A percentile compares a stretch with the other conserved stretches of the same genome.
phyloP scores from a whole-genome alignment of 2,888 invertebrate genomes.

The Aporophyla lueneburgensis region DNA sequence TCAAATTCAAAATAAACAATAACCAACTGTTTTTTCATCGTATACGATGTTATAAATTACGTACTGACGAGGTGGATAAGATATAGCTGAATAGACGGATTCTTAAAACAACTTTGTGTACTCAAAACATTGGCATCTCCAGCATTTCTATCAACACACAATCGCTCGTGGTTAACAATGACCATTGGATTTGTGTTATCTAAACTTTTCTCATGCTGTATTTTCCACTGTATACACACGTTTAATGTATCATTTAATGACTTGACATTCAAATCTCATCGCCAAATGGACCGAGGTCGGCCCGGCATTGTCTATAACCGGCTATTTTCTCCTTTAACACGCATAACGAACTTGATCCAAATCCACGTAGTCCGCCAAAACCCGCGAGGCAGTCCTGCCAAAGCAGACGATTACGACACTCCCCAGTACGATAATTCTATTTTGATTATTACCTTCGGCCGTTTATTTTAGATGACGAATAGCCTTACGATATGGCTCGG shows the following conservation, averaged over 20 bases:
- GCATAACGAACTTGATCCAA: slow-evolving; percentile 72
- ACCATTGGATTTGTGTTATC: slow-evolving; percentile 33
- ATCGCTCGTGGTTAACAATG: slow-evolving; percentile 43
- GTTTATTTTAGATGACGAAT: slow-evolving; percentile 90
- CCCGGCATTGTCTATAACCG: slow-evolving; percentile 61
- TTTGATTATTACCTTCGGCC: slow-evolving; percentile 90
- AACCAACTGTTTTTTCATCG: slow-evolving; percentile 49
- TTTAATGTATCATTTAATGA: slow-evolving; percentile 23
- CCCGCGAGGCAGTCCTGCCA: slow-evolving; percentile 81
- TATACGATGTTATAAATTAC: slow-evolving; percentile 57
- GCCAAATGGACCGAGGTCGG: slow-evolving; percentile 63
- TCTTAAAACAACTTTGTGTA: slow-evolving; percentile 54
- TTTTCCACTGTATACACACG: slow-evolving; percentile 12
- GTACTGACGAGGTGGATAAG: slow-evolving; percentile 48
- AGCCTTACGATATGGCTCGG: slow-evolving; percentile 80
- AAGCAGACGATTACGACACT: slow-evolving; percentile 86
- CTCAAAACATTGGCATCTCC: slow-evolving; percentile 53
- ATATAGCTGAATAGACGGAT: slow-evolving; percentile 46
- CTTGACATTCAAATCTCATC: slow-evolving; percentile 57
- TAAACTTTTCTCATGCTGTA: slow-evolving; percentile 32
- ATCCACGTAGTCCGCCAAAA: slow-evolving; percentile 79
- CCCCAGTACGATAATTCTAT: slow-evolving; percentile 88
- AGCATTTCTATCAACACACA: slow-evolving; percentile 48
- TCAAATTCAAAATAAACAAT: slow-evolving; percentile 58
- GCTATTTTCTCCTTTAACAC: slow-evolving; percentile 65